Evolutionary conservation across 2,113 vertebrate species (phyloP).

Genomic region (Corythoichthys intestinalis): DNA sequence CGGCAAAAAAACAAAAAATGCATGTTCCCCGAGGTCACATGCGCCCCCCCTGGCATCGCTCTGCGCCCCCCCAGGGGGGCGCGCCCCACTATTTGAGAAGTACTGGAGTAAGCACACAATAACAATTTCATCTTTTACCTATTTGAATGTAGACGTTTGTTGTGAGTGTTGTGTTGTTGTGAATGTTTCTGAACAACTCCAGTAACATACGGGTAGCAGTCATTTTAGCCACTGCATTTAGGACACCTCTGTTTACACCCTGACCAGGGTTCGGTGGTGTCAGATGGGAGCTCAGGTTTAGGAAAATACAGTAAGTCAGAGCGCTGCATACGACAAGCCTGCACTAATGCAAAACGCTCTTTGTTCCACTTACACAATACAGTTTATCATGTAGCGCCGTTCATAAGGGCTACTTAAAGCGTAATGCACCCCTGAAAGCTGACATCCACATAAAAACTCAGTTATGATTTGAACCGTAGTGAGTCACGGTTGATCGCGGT

Average conservation of each 20-base stretch:
- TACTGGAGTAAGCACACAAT: background rate
- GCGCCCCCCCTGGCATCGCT: no score
- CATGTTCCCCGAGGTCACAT: no score
- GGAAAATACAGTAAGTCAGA: background rate
- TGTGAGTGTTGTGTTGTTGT: background rate
- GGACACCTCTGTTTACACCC: background rate
- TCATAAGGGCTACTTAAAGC: background rate
- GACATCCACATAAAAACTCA: background rate
- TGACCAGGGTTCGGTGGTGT: conserved; percentile 15
- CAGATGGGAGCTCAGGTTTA: conserved; percentile 18
- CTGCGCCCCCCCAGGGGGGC: no score
- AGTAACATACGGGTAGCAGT: background rate
- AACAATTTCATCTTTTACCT: background rate
- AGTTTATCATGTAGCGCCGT: background rate
- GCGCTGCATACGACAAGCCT: background rate
- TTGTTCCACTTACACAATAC: background rate
- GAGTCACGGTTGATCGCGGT: background rate
- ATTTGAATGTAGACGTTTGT: background rate
- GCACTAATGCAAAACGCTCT: background rate
- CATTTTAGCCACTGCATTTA: background rate
- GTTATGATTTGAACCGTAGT: no score
- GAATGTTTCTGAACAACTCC: background rate
- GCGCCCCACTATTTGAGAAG: background rate
- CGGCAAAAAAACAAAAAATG: no score
- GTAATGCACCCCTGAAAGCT: background rate